Base-by-base conservation (phyloP, 2,113 vertebrate species). In the Phyllopteryx taeniolatus region DNA sequence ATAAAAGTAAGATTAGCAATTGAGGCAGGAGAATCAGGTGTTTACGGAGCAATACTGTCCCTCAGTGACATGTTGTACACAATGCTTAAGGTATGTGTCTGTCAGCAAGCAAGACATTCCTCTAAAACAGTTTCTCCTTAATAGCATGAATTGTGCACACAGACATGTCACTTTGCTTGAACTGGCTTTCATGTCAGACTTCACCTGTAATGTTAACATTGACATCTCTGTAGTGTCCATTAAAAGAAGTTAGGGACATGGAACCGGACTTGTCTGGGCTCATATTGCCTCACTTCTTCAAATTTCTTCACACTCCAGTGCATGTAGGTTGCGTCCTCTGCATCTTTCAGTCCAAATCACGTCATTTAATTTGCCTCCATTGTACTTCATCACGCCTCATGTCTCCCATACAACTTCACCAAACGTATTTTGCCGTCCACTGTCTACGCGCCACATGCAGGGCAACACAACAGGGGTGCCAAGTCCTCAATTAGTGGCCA, bases 401-500 rank as follows among this genome's bases (percentile, higher is more conserved):
- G 85, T 75, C 70, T 79, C 77, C 80, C 19, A 27, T 66, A 64
- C 78, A 83, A 82, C 86, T 89, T 73, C 68, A 71, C 35, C 72
- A 68, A 71, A 74, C 80, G 72, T 75, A 76, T 87, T 87, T 83
- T 77, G 65, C 75, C 73, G 75, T 82, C 77, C 77, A 71, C 76
- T 79, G 75, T 87, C 82, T 83, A 59, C 0, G 63, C 0, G 68
- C 27, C 39, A 78, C 76, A 70, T 33, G 62, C 83, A 33, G 71
- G 2, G 76, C 76, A 79, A 83, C 77, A 85, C 82, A 85, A 85
- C 84, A 77, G 81, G 77, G 81, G 64, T 20, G 72, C 80, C 74
- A 74, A 78, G 80, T 80, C 81, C 80, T 87, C 90, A 90, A 87
- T 91, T 89, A 90, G 85, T 63, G 82, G 86, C 88, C 88, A 90